Conservation (phyloP, 2,113 vertebrate genomes). For the Dipodomys ordii region DNA sequence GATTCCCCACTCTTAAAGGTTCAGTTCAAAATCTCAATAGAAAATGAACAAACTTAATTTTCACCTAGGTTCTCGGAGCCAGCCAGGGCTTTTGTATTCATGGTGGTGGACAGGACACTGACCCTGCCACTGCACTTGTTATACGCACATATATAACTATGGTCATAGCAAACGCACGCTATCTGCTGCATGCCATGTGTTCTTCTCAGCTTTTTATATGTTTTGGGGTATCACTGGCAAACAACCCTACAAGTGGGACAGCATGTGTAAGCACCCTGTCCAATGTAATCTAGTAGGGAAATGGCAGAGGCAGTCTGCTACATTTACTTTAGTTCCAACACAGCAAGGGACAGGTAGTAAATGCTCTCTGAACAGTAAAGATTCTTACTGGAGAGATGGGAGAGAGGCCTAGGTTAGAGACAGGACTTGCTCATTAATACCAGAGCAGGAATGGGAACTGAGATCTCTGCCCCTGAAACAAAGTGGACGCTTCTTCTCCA, state of each 20-base stretch:
- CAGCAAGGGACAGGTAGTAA: background rate
- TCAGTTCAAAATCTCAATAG: conserved; percentile 28
- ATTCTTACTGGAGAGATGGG: background rate
- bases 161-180: background rate
- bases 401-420: background rate
- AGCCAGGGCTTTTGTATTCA: background rate
- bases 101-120: background rate
- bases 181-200: background rate
- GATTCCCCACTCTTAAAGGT: background rate
- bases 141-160: background rate
- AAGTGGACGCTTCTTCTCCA: background rate
- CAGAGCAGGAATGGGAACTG: background rate
- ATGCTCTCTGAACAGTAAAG: background rate
- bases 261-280: background rate
- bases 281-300: background rate
- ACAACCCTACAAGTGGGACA: conserved; percentile 1
- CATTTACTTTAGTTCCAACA: background rate
- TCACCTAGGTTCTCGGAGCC: conserved; percentile 18
- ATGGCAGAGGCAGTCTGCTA: background rate
- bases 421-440: background rate
- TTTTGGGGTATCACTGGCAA: background rate
- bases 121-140: background rate
- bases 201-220: conserved; percentile 21
- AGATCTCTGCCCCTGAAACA: background rate
- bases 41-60: background rate